Percentiles rank a stretch among this genome's conserved stretches.
These are phyloP conservation scores for Propithecus deckenii DNA, from an alignment of 2,797 vertebrate genomes.

Conservation along the genomic window DNA sequence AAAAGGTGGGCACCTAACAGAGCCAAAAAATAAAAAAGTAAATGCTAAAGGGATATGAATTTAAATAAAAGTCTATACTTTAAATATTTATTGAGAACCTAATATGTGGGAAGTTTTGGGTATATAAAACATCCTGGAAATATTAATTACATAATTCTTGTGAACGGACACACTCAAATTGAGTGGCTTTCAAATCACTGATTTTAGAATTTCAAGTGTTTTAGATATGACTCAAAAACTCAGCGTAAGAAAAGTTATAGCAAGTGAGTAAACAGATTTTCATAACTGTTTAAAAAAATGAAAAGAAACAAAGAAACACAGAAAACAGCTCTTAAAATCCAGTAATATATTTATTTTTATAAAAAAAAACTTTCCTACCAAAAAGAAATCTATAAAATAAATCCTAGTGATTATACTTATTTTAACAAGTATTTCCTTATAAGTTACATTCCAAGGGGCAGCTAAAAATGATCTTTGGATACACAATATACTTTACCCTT, in stretches of 20 bases:
- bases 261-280: background rate
- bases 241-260: background rate
- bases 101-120: background rate
- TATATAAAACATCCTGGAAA: background rate
- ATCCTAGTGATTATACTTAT: background rate
- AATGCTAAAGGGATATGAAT: background rate
- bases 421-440: background rate
- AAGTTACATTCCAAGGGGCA: background rate
- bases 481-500: background rate
- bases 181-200: background rate
- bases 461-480: background rate
- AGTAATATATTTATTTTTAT: background rate
- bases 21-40: background rate
- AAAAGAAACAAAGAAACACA: background rate
- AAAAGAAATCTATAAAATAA: background rate
- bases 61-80: background rate
- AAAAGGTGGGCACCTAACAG: background rate
- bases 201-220: background rate
- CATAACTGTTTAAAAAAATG: background rate
- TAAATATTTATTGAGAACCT: background rate
- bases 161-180: background rate
- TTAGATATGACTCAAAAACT: background rate
- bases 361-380: background rate
- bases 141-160: background rate
- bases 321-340: background rate